A percentile compares a stretch with the other conserved stretches of the same genome.
Evolutionary conservation across 1,140 invertebrate species (phyloP).

Genomic region (Diorhabda sublineata): DNA sequence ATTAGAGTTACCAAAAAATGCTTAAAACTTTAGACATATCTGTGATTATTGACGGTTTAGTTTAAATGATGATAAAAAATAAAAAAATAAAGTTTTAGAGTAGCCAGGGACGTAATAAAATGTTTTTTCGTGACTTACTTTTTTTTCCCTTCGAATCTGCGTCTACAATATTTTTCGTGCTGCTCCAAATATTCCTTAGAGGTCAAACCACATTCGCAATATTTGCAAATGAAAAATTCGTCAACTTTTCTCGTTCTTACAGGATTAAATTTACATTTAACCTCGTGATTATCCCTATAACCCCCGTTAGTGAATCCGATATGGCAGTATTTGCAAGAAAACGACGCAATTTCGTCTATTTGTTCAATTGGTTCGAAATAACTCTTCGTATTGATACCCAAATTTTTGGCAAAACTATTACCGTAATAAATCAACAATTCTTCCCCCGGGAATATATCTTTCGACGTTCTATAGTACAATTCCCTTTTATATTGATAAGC

Average conservation of each 20-base stretch:
- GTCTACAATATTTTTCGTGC: not conserved
- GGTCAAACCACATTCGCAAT: not conserved
- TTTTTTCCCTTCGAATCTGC: not conserved
- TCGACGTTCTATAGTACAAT: conserved; percentile 55
- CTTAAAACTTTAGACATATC: too few species aligned
- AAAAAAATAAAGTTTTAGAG: too few species aligned
- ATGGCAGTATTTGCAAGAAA: conserved; percentile 18
- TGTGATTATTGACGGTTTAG: too few species aligned
- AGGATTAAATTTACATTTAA: conserved; percentile 13
- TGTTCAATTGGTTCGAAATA: conserved; percentile 18
- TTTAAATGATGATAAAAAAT: too few species aligned
- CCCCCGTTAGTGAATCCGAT: conserved; percentile 8
- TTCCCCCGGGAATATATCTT: conserved; percentile 48
- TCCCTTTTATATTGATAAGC: conserved; percentile 55
- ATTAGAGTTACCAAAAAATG: too few species aligned
- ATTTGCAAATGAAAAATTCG: not conserved
- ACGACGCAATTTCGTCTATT: not conserved
- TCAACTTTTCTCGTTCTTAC: conserved; percentile 7
- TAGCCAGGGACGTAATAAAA: too few species aligned
- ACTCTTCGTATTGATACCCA: conserved; percentile 35
- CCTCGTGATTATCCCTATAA: conserved; percentile 16
- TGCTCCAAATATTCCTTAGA: not conserved
- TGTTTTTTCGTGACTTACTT: not conserved
- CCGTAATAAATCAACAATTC: conserved; percentile 59
- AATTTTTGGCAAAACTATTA: conserved; percentile 45